Evolutionary conservation across 2,888 invertebrate species (phyloP), one percentile per base, ranked within the genome.

Genomic region (Carcina quercana): DNA sequence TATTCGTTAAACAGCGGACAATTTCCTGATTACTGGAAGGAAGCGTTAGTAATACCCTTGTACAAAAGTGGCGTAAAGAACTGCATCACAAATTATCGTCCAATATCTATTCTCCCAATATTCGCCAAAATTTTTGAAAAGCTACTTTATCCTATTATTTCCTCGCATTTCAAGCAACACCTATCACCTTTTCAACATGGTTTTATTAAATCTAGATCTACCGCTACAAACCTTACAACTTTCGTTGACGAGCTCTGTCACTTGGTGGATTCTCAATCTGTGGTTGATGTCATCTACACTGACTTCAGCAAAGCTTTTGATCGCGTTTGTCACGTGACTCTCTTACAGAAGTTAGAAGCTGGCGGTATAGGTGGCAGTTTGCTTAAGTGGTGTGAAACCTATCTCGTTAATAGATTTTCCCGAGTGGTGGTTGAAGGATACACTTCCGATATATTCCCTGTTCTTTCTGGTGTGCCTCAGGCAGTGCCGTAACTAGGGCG

Each of bases 401-500:
- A 17, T 17, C 17, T 17, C 17, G 5, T 17, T 17, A 7, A 17
- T 5, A 17, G 17, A 17, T 5, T 5, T 5, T 17, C 17, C 5
- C 7, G 5, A 17, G 17, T 17, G 17, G 17, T 17, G 5, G 17
- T 17, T 5, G 7, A 17, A 5, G 17, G 17, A 5, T 7, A 17
- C 7, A 17, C 5, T 5, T 17, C 17, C 5, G 17, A 5, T 17
- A 5, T 5, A 5, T 17, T 17, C 7, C 5, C 5, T 5, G 17
- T 7, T 7, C 7, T 17, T 5, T 17, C 17, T 5, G 17, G 17
- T 5, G 17, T 17, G 7, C 17, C 17, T 7, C 17, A 17, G 7
- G 17, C 22, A 22, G 22, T 22, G 22, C 22, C 22, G 22, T 22
- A 22, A 22, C 22, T 22, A 22, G 22, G 22, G 22, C n/a, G n/a